Conservation (phyloP, 1,140 invertebrate species). For the Trichomalopsis sarcophagae region DNA sequence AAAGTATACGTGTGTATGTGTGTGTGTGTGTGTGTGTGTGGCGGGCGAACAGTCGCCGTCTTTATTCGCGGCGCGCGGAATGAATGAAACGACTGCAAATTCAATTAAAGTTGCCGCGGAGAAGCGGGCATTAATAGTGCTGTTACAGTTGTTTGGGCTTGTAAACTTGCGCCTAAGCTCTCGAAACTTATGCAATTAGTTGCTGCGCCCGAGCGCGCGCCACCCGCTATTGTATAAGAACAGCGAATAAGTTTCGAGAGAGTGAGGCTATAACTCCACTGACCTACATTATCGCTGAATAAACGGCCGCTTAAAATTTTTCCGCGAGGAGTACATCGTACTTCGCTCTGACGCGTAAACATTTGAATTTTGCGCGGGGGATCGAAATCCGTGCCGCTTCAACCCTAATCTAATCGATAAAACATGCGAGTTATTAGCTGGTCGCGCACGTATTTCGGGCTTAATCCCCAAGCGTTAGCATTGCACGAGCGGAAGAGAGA, state of each 20-base stretch:
- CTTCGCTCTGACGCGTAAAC: neutral
- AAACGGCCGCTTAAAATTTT: neutral
- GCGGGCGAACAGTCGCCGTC: neutral
- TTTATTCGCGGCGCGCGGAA: neutral
- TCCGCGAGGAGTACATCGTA: neutral
- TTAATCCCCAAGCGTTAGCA: neutral
- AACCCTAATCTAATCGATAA: neutral
- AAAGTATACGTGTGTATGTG: neutral
- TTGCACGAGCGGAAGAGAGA: neutral
- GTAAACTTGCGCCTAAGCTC: neutral
- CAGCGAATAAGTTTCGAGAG: neutral
- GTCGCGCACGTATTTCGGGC: neutral
- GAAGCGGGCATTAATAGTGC: slow-evolving; percentile 9
- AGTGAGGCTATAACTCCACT: neutral
- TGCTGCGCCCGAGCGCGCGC: neutral
- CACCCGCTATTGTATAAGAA: neutral
- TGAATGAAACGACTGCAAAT: slow-evolving; percentile 5
- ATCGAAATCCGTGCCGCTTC: too few relatives aligned
- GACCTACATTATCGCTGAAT: neutral
- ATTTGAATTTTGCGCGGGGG: neutral
- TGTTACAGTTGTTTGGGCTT: slow-evolving; percentile 10
- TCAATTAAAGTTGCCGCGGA: slow-evolving; percentile 21
- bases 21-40: too few relatives aligned
- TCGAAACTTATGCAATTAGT: slow-evolving; percentile 11
- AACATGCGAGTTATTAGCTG: neutral